Conservation (phyloP, 2,888 invertebrate genomes). For the Subacronicta megacephala region DNA sequence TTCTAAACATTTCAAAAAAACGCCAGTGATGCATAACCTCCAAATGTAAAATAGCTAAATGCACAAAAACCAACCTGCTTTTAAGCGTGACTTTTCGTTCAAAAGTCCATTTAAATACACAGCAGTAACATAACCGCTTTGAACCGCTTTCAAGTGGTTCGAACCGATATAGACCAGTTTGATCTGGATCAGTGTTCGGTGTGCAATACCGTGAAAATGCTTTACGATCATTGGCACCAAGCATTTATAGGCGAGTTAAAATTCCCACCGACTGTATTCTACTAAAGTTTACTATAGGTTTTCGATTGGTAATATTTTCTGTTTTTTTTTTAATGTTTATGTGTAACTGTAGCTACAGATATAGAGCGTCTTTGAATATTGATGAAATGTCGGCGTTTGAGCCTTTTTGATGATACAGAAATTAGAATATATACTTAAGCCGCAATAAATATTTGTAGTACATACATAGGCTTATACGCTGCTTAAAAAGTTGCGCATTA, state of each 20-base stretch:
- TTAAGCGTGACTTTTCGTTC: constrained; percentile 38
- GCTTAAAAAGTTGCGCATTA: no score
- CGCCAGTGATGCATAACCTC: constrained; percentile 15
- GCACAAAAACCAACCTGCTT: constrained; percentile 48
- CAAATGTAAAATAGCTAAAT: constrained; percentile 27
- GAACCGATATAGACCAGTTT: constrained; percentile 62
- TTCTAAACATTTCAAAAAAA: constrained; percentile 9
- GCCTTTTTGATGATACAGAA: no score
- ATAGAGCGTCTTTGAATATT: no score
- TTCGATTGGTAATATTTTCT: constrained; percentile 25
- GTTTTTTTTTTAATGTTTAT: constrained; percentile 1
- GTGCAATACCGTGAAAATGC: constrained; percentile 75
- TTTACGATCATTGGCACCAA: constrained; percentile 78
- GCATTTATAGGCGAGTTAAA: constrained; percentile 78
- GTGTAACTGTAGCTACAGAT: neutral
- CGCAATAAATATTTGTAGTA: no score
- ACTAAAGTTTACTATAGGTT: constrained; percentile 48
- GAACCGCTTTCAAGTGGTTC: constrained; percentile 56
- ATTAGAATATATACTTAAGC: no score
- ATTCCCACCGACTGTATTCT: constrained; percentile 68
- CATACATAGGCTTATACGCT: no score
- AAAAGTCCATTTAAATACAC: constrained; percentile 52
- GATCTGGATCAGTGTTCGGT: constrained; percentile 67
- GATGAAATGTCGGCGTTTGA: no score
- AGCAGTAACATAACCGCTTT: constrained; percentile 45